Conservation (phyloP, 2,113 vertebrate genomes). For the Pimephales promelas region DNA sequence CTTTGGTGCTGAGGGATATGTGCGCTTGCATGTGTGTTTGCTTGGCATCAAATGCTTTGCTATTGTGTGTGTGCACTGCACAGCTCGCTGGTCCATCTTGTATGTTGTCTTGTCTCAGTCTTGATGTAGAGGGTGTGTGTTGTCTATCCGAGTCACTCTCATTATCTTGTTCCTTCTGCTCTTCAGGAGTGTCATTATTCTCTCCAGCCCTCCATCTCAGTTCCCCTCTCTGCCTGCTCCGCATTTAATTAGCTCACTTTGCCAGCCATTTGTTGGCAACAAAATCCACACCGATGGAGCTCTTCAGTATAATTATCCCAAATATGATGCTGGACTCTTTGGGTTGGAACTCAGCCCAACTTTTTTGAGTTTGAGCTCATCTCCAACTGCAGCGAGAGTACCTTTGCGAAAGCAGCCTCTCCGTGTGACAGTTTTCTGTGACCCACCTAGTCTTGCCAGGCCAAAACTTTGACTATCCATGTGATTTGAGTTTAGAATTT, state of each 20-base stretch:
- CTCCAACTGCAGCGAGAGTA: neutral
- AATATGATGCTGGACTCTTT: slow-evolving; percentile 70
- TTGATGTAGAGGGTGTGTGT: slow-evolving; percentile 41
- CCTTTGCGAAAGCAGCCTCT: neutral
- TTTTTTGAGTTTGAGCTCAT: slow-evolving; percentile 32
- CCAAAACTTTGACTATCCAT: neutral
- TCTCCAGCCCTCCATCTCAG: slow-evolving; percentile 69
- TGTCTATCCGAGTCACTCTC: slow-evolving; percentile 70
- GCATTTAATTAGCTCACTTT: slow-evolving; percentile 77
- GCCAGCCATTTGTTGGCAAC: slow-evolving; percentile 64
- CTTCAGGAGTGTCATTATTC: slow-evolving; percentile 80
- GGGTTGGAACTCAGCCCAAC: slow-evolving; percentile 59
- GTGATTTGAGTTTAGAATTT: neutral
- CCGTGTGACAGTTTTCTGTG: neutral
- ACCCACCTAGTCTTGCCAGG: neutral
- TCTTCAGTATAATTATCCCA: slow-evolving; percentile 70
- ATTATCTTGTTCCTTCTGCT: slow-evolving; percentile 79
- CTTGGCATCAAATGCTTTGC: slow-evolving; percentile 1
- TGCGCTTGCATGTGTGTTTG: slow-evolving; percentile 37
- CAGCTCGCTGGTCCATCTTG: slow-evolving; percentile 6
- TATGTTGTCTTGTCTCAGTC: slow-evolving; percentile 23
- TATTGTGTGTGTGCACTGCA: neutral
- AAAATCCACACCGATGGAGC: slow-evolving; percentile 62
- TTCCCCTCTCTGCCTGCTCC: slow-evolving; percentile 66
- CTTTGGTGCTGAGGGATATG: slow-evolving; percentile 48